A percentile compares a stretch with the other conserved stretches of the same genome.
Evolutionary conservation across 2,797 vertebrate genomes (phyloP).

Genomic region (Paguma larvata): DNA sequence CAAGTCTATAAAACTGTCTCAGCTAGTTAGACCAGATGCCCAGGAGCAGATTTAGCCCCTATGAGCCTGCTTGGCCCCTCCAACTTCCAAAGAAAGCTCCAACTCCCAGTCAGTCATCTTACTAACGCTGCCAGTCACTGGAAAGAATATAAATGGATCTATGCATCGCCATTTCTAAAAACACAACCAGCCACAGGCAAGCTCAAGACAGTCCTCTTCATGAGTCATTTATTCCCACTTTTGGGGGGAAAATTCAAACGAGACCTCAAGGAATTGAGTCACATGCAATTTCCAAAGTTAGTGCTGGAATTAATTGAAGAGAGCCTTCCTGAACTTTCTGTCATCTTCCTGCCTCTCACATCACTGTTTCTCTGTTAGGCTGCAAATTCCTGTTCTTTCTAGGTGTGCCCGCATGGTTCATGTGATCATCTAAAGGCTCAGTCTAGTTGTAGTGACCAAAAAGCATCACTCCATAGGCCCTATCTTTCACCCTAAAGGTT

Average conservation of each 20-base stretch:
- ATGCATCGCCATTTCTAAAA: conserved; percentile 4
- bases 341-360: not conserved
- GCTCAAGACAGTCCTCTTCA: not conserved
- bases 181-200: not conserved
- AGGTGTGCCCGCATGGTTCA: not conserved
- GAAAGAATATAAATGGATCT: not conserved
- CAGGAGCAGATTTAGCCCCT: not conserved
- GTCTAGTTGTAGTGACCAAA: not conserved
- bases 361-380: not conserved
- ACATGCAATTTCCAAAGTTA: not conserved
- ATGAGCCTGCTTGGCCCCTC: not conserved
- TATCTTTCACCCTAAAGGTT: not conserved
- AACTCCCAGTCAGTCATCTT: not conserved
- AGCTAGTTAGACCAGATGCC: not conserved
- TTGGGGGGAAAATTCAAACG: conserved; percentile 5
- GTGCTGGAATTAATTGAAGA: not conserved
- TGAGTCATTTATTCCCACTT: not conserved
- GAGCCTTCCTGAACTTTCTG: not conserved
- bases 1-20: not conserved
- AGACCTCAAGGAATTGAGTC: not conserved
- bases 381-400: not conserved
- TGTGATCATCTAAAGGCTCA: not conserved
- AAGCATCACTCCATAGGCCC: not conserved
- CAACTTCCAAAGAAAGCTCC: not conserved
- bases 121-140: not conserved